Conservation (phyloP, 2,113 vertebrate species). For the Siphamia tubifer region DNA sequence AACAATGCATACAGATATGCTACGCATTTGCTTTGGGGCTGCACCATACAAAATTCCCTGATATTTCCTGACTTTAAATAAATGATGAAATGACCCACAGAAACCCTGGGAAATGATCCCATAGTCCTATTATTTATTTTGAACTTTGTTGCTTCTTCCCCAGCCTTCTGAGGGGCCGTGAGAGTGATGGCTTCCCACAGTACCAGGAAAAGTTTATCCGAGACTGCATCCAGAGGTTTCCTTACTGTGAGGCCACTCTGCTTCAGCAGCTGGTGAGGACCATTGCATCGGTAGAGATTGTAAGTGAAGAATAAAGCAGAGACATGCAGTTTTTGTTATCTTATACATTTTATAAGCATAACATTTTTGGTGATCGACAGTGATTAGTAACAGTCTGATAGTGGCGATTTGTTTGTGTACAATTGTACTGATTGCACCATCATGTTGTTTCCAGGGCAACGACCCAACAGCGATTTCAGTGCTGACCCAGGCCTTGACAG, state of each 20-base stretch:
- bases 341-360: not conserved
- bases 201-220: constrained; percentile 93
- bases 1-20: no score
- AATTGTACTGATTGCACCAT: not conserved
- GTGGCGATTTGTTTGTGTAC: no score
- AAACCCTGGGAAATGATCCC: not conserved
- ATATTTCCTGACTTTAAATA: no score
- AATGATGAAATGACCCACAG: no score
- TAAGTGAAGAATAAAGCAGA: constrained; percentile 73
- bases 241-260: constrained; percentile 90
- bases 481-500: constrained; percentile 91
- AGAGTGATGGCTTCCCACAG: constrained; percentile 88
- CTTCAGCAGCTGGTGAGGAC: constrained; percentile 95
- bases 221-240: constrained; percentile 92
- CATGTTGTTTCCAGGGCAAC: constrained; percentile 80
- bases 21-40: no score
- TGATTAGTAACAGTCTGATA: not conserved
- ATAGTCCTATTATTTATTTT: not conserved
- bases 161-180: constrained; percentile 90
- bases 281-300: constrained; percentile 91
- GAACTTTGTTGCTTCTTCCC: not conserved
- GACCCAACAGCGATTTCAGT: constrained; percentile 94
- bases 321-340: not conserved
- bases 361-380: not conserved
- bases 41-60: no score